phyloP scores from a whole-genome alignment of 2,888 invertebrate species.

The Dicycla oo region DNA sequence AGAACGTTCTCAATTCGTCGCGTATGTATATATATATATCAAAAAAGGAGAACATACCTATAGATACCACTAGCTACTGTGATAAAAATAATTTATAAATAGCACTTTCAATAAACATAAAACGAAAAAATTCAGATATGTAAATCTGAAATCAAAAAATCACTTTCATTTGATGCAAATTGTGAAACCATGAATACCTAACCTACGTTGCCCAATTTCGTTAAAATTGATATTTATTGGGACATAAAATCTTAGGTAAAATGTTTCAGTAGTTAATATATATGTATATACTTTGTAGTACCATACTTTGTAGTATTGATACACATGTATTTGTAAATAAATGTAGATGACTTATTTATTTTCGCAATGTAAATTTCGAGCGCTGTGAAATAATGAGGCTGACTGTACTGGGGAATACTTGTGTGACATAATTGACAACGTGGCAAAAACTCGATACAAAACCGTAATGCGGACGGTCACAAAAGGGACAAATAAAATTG shows the following conservation, averaged over 20 bases:
- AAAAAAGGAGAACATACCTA: no score
- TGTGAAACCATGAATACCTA: conserved; percentile 5
- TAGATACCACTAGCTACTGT: neutral
- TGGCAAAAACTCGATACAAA: conserved; percentile 51
- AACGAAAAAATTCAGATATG: conserved; percentile 8
- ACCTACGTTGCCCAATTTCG: neutral
- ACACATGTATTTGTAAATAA: no score
- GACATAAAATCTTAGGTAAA: no score
- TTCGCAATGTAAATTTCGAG: conserved; percentile 30
- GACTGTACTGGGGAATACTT: conserved; percentile 1
- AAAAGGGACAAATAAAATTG: conserved; percentile 63
- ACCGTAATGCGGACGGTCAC: conserved; percentile 30
- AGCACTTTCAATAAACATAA: conserved; percentile 13
- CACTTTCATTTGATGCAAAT: conserved; percentile 15
- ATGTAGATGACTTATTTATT: conserved; percentile 42
- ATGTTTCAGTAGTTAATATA: no score
- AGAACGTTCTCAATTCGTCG: no score
- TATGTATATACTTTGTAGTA: no score
- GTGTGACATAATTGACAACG: conserved; percentile 48
- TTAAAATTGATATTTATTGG: no score
- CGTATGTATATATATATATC: no score
- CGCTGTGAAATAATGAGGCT: conserved; percentile 46
- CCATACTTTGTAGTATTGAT: no score
- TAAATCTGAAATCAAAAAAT: conserved; percentile 16
- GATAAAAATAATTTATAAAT: neutral